Percentiles rank a stretch among this genome's conserved stretches.
phyloP scores from a whole-genome alignment of 1,140 invertebrate species.

The Thrips palmi region DNA sequence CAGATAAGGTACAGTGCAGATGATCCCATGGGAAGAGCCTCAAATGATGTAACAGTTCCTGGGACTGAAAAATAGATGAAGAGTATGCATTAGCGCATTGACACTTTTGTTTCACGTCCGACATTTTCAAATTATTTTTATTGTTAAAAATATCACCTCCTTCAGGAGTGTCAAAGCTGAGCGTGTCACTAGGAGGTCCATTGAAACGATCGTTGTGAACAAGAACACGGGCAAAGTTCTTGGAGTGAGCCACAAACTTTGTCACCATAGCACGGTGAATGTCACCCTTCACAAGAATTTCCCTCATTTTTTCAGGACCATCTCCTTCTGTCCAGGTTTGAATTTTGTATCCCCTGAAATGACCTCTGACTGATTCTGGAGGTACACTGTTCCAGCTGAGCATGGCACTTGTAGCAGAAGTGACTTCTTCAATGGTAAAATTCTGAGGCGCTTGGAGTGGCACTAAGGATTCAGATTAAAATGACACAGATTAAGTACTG shows the following conservation, averaged over 20 bases:
- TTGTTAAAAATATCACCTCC: constrained; percentile 34
- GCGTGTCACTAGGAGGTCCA: constrained; percentile 68
- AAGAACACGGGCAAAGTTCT: constrained; percentile 75
- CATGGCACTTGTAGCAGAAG: constrained; percentile 51
- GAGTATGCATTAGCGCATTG: constrained; percentile 6
- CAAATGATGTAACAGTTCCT: constrained; percentile 66
- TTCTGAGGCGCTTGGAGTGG: constrained; percentile 66
- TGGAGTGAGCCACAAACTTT: constrained; percentile 75
- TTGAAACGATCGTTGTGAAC: constrained; percentile 82
- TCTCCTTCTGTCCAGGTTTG: constrained; percentile 82
- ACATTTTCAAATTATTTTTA: not conserved
- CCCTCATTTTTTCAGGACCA: constrained; percentile 48
- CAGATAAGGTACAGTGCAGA: constrained; percentile 76
- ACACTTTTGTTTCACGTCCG: constrained; percentile 1
- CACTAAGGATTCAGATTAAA: constrained; percentile 25
- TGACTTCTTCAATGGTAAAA: constrained; percentile 58
- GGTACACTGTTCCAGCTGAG: constrained; percentile 71
- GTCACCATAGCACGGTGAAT: constrained; percentile 52
- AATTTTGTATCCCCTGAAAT: constrained; percentile 90
- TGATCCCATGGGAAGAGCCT: constrained; percentile 70
- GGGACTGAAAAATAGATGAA: constrained; percentile 42
- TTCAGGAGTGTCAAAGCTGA: constrained; percentile 79
- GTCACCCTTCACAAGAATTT: constrained; percentile 60
- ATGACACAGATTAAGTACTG: constrained; percentile 2
- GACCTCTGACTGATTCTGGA: constrained; percentile 58